Percentiles rank a stretch among this genome's conserved stretches.
phyloP scores from a whole-genome alignment of 1,140 invertebrate genomes.

The Luehdorfia chinensis region DNA sequence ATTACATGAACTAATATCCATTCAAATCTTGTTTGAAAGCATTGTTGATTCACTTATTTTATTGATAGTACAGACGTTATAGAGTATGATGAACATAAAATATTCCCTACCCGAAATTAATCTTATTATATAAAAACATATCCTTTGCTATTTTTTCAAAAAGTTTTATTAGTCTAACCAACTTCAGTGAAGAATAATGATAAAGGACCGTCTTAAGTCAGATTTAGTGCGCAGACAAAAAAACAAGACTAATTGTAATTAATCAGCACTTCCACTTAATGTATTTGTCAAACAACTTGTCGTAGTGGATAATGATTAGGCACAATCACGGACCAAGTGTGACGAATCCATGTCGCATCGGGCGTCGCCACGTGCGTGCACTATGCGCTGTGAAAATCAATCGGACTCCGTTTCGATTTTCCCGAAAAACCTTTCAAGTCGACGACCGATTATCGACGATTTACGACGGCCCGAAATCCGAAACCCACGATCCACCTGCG shows the following conservation, averaged over 20 bases:
- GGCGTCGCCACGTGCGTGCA: constrained; percentile 60
- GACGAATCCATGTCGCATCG: constrained; percentile 36
- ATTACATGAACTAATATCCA: too few species aligned
- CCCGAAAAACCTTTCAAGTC: constrained; percentile 53
- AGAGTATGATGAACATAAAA: too few species aligned
- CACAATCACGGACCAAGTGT: constrained; percentile 41
- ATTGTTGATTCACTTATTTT: too few species aligned
- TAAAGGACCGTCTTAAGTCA: too few species aligned
- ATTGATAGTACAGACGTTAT: too few species aligned
- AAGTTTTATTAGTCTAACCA: too few species aligned
- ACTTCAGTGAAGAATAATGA: too few species aligned
- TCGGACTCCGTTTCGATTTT: constrained; percentile 46
- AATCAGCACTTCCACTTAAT: constrained; percentile 3
- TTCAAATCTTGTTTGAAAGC: too few species aligned
- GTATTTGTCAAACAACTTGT: constrained; percentile 29
- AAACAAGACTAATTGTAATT: constrained; percentile 15
- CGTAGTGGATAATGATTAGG: constrained; percentile 23
- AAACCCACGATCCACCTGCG: constrained; percentile 65
- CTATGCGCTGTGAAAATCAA: constrained; percentile 72
- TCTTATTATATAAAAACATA: too few species aligned
- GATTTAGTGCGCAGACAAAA: too few species aligned
- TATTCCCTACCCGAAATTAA: too few species aligned
- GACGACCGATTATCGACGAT: constrained; percentile 62
- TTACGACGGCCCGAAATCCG: constrained; percentile 55
- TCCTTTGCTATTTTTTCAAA: too few species aligned